phyloP scores from a whole-genome alignment of 2,113 vertebrate genomes.

The Petromus typicus region DNA sequence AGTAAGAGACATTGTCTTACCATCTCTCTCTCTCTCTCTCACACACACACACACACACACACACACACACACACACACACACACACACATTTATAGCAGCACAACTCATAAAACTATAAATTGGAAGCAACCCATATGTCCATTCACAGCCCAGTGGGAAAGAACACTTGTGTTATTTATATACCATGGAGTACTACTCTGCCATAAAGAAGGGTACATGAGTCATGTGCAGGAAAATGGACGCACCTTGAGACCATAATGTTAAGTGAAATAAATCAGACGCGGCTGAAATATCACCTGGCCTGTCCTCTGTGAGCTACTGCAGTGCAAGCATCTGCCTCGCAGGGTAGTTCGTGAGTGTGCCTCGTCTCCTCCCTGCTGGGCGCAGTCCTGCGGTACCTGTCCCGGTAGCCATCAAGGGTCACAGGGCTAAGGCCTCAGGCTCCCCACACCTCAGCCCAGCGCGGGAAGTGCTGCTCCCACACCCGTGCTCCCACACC shows the following conservation, averaged over 20 bases:
- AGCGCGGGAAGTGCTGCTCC: not conserved
- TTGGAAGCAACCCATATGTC: not conserved
- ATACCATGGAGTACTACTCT: not conserved
- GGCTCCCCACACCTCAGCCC: not conserved
- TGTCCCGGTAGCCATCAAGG: not conserved
- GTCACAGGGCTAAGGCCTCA: not conserved
- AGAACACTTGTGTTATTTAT: too few relatives aligned
- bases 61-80: not conserved
- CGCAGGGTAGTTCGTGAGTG: too few relatives aligned
- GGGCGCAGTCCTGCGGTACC: not conserved
- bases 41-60: not conserved
- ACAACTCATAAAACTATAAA: not conserved
- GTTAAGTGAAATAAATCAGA: not conserved
- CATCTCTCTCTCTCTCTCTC: too few relatives aligned
- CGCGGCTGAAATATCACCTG: not conserved
- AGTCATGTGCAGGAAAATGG: not conserved
- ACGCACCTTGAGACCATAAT: not conserved
- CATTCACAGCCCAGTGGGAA: not conserved
- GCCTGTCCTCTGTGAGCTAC: too few relatives aligned
- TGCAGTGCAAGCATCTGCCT: too few relatives aligned
- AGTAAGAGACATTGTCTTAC: not conserved
- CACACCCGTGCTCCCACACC: too few relatives aligned
- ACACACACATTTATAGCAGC: not conserved
- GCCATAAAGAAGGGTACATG: not conserved
- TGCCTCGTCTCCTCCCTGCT: too few relatives aligned